Base-by-base conservation (phyloP, 2,888 invertebrate genomes). In the Syrphus vitripennis region DNA sequence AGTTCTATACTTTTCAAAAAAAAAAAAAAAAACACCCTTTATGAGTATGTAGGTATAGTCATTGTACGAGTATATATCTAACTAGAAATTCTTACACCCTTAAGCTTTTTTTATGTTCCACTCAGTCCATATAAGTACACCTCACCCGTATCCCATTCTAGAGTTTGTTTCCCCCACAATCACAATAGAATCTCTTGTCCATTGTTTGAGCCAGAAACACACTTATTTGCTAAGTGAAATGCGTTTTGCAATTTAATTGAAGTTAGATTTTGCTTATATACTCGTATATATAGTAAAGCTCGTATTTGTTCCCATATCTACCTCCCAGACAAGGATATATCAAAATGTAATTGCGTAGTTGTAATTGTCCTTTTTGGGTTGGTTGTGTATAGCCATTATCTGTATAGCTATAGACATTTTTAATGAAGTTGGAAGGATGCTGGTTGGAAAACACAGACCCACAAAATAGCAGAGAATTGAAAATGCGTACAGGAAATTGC, bases 211-310 rank as follows among this genome's bases (percentile, higher is more conserved):
- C 55, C 75, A 75, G 79, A 57, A 67, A 75, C 59, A 75, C 79
- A 79, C 53, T 83, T 83, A 72, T 63, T 45, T 76, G 59, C 55
- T 81, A 80, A 84, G 76, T 84, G 76, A 81, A 81, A 77, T 84
- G 84, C 71, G 76, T 81, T 84, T 80, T 80, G 75, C 75, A 71
- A 76, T 80, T 76, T 81, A 72, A 81, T 84, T 76, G 80, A 81
- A 77, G 81, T 77, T 76, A 77, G 81, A 72, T 72, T 48, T 55
- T 61, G 59, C 55, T 42, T 57, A 34, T 65, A 57, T 12, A 10
- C 9, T 9, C 34, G 34, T 12, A 2, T 34, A 3, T 34, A 50
- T 50, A 37, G 45, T n/a, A 45, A 61, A n/a, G 45, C 16, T 50
- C 48, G 57, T 24, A 3, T 0, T 3, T 6, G 42, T 19, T 42